These are phyloP conservation scores for Pipistrellus nathusii DNA, from an alignment of 2,797 vertebrate species.

Conservation along the genomic window DNA sequence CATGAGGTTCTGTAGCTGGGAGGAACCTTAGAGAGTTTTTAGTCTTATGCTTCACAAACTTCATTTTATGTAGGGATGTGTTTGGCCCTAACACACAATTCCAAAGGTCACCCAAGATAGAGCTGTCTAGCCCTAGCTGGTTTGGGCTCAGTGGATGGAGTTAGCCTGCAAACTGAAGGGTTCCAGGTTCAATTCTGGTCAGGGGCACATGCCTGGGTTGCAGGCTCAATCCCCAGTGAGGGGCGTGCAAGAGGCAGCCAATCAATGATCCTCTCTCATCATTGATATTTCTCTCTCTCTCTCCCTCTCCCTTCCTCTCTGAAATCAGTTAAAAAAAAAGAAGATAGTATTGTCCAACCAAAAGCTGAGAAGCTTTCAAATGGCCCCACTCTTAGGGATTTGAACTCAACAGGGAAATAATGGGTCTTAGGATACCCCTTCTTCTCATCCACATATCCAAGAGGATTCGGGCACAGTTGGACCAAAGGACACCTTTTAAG, in stretches of 20 bases:
- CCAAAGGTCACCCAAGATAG: neutral
- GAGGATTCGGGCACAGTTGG: neutral
- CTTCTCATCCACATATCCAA: neutral
- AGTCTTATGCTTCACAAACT: neutral
- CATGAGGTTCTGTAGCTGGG: neutral
- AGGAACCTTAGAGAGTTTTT: neutral
- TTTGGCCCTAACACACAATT: neutral
- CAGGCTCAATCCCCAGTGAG: no score
- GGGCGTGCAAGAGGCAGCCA: no score
- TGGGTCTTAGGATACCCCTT: neutral
- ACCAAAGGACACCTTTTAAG: neutral
- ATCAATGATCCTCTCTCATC: no score
- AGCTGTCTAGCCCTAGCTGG: neutral
- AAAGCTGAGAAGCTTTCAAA: neutral
- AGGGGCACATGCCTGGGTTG: no score
- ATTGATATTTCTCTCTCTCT: no score
- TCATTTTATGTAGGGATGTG: neutral
- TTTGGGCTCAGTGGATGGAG: no score
- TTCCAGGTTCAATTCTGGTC: no score
- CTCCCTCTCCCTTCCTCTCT: no score
- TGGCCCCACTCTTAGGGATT: neutral
- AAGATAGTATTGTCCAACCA: neutral
- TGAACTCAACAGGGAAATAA: neutral
- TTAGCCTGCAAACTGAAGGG: no score
- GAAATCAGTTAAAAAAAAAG: no score